phyloP scores from a whole-genome alignment of 1,140 invertebrate genomes.

The Galendromus occidentalis region DNA sequence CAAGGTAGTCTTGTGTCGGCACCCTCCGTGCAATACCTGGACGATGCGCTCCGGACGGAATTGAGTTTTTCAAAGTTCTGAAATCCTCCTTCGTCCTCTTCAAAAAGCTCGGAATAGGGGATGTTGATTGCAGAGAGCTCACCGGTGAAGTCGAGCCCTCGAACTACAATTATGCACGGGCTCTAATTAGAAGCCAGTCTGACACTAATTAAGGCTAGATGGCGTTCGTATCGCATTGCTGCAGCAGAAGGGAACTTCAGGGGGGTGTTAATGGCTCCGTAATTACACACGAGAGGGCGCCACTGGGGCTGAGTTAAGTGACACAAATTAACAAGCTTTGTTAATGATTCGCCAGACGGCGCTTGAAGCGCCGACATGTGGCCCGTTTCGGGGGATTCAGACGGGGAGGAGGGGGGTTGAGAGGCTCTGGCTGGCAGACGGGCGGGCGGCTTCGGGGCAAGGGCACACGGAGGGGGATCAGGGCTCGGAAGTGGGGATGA shows the following conservation, averaged over 20 bases:
- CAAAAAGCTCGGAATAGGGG: too few relatives aligned
- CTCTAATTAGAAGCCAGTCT: neutral
- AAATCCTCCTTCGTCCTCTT: too few relatives aligned
- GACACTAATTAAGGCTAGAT: constrained; percentile 11
- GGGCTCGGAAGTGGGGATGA: neutral
- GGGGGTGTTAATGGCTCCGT: constrained; percentile 11
- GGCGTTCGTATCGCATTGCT: neutral
- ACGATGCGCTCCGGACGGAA: too few relatives aligned
- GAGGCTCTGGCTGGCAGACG: neutral
- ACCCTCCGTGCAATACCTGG: too few relatives aligned
- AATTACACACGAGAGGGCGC: constrained; percentile 11
- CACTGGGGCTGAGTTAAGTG: constrained; percentile 6
- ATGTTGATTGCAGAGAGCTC: too few relatives aligned
- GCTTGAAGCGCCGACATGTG: neutral
- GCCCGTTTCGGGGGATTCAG: too few relatives aligned
- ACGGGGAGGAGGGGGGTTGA: neutral
- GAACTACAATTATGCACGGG: neutral
- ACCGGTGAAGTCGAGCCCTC: too few relatives aligned
- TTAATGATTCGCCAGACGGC: constrained; percentile 10
- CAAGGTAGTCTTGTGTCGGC: too few relatives aligned
- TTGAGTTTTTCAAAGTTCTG: too few relatives aligned
- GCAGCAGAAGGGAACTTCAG: neutral
- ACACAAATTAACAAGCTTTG: constrained; percentile 11
- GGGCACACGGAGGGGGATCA: too few relatives aligned
- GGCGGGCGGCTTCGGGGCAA: neutral